Conservation (phyloP, 2,797 vertebrate species). For the Chelon labrosus region DNA sequence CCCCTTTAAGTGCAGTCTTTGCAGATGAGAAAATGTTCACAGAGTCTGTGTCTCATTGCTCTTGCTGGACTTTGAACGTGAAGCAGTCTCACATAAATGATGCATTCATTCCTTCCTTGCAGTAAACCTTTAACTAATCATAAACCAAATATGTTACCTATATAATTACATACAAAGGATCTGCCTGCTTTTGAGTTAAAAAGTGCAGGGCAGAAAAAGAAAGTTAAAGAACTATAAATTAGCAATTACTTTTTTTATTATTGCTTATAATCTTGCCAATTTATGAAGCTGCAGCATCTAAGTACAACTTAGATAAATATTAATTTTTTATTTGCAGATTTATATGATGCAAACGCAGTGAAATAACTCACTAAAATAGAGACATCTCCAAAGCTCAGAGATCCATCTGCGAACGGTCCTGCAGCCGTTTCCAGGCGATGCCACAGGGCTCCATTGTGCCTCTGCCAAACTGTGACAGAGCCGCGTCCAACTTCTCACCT, state of each 20-base stretch:
- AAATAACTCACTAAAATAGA: too few species aligned
- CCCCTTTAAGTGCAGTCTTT: neutral
- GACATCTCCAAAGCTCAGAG: too few species aligned
- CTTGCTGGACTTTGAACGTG: neutral
- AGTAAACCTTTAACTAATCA: too few species aligned
- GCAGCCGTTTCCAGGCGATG: conserved; percentile 43
- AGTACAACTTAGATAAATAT: too few species aligned
- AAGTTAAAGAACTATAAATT: too few species aligned
- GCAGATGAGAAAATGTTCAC: neutral
- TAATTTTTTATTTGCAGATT: too few species aligned
- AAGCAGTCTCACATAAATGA: neutral
- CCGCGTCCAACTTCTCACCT: conserved; percentile 82
- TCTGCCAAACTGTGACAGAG: conserved; percentile 66
- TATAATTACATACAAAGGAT: neutral
- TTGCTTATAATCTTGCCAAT: too few species aligned
- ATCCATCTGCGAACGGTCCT: conserved; percentile 7
- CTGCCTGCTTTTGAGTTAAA: neutral
- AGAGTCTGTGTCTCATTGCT: neutral
- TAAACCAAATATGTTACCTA: neutral
- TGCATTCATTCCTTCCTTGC: too few species aligned
- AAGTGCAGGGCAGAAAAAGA: too few species aligned
- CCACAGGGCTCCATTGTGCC: conserved; percentile 75
- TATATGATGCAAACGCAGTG: too few species aligned
- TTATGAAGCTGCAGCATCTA: too few species aligned
- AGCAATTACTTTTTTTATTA: too few species aligned